Base-by-base conservation (phyloP, 2,888 invertebrate species). In the Drosophila monieri region DNA sequence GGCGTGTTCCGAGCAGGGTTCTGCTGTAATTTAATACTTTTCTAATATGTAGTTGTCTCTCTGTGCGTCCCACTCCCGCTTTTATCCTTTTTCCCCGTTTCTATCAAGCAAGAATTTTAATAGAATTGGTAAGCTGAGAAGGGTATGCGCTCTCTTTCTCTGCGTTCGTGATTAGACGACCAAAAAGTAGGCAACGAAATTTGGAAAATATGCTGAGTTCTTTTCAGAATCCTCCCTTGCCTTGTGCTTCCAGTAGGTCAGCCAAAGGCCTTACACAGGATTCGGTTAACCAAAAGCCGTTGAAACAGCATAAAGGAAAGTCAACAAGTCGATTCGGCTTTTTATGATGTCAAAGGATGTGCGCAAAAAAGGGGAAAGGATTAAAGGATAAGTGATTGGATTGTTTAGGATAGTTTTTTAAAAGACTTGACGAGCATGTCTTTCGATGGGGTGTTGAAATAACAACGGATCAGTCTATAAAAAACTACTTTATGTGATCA, bases 61-160 rank as follows among this genome's bases (percentile, higher is more conserved):
- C 62, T 65, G 14, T 14, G 23, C 21, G 39, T n/a, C 43, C 25
- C 32, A 27, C 2, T 46, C 21, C 39, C 47, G 21, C 18, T 39
- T 14, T 55, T 69, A 43, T 71, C 61, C 71, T 71, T 76, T 79
- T 81, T 71, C 12, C 21, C 64, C 67, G 65, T 72, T 75, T 46
- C 60, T 60, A 15, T 21, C 56, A 70, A 44, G 21, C 62, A 77
- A 78, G 86, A 83, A 85, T 88, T 84, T 84, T 88, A 88, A 84
- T 84, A 83, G 86, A 88, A 84, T 84, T 84, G 88, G 84, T 85
- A 85, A 84, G 62, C 71, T 85, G 84, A 84, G 88, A 54, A 70
- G 73, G 62, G 44, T 68, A 44, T n/a, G 14, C 46, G 15, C 27
- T 48, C 27, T 18, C 39, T 41, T 6, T 10, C 12, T 39, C 52